Evolutionary conservation across 2,888 invertebrate genomes (phyloP).

Genomic region (Cremastobaeus sp.): DNA sequence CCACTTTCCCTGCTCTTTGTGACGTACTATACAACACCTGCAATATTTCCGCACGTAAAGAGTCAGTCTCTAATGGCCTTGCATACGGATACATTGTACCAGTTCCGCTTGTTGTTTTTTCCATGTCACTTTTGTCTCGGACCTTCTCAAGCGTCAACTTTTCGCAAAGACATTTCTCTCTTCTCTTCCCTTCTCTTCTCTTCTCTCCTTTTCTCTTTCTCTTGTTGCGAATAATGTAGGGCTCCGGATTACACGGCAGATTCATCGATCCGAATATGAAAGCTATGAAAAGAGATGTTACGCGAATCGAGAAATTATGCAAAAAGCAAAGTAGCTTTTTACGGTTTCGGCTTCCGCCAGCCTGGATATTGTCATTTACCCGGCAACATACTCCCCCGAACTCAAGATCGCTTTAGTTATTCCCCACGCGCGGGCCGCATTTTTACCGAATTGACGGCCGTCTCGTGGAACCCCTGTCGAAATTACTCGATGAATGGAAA

Average conservation of each 20-base stretch:
- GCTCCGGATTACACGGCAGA: background rate
- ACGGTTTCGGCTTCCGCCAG: background rate
- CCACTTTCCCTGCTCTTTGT: conserved; percentile 47
- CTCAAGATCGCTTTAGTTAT: no score
- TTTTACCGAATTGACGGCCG: no score
- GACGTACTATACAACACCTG: conserved; percentile 31
- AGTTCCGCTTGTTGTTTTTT: no score
- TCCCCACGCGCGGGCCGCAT: no score
- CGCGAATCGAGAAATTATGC: conserved; percentile 22
- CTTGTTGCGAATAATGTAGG: background rate
- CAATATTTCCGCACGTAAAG: conserved; percentile 30
- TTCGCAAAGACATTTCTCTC: background rate
- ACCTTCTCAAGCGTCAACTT: background rate
- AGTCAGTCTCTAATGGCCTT: background rate
- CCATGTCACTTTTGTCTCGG: no score
- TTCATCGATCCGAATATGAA: conserved; percentile 43
- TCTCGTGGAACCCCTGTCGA: no score
- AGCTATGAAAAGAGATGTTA: conserved; percentile 17
- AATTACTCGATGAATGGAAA: no score
- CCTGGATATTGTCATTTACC: conserved; percentile 1
- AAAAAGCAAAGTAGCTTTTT: conserved; percentile 8
- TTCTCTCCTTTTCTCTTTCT: background rate
- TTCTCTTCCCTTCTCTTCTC: no score
- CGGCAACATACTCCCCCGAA: no score
- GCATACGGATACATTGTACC: no score